Evolutionary conservation across 2,888 invertebrate species (phyloP).

Genomic region (Corythucha ciliata): DNA sequence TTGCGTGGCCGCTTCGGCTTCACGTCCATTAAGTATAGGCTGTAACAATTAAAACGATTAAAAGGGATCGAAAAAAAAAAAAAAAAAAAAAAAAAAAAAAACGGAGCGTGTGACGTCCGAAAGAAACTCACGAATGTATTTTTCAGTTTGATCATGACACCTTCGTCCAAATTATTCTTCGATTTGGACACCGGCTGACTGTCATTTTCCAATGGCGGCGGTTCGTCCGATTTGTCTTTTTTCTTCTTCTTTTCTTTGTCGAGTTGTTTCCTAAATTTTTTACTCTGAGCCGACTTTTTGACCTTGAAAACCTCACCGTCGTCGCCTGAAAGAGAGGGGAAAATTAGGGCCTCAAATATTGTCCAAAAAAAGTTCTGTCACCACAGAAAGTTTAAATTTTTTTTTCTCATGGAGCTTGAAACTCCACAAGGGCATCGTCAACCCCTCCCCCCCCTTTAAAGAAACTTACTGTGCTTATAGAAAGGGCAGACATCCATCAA

Average conservation of each 20-base stretch:
- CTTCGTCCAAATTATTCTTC: conserved; percentile 61
- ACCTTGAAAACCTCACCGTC: conserved; percentile 86
- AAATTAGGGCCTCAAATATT: background rate
- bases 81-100: background rate
- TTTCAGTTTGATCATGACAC: conserved; percentile 45
- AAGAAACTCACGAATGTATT: conserved; percentile 34
- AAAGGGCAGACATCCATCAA: too few species aligned
- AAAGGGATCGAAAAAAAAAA: too few species aligned
- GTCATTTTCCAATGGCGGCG: conserved; percentile 37
- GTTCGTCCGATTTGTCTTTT: conserved; percentile 44
- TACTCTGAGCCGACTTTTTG: conserved; percentile 89
- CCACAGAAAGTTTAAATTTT: too few species aligned
- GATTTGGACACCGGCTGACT: conserved; percentile 48
- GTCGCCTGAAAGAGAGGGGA: conserved; percentile 49
- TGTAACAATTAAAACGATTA: conserved; percentile 34
- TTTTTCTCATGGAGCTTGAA: too few species aligned
- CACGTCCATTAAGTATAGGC: conserved; percentile 66
- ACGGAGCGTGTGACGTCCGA: background rate
- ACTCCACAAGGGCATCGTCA: too few species aligned
- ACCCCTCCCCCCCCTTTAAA: too few species aligned
- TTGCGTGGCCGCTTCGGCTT: conserved; percentile 69
- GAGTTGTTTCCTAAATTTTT: conserved; percentile 72
- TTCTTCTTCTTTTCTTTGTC: conserved; percentile 63
- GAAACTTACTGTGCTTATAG: too few species aligned
- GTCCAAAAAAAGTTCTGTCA: too few species aligned